These are phyloP conservation scores for Drosophila pseudotakahashii DNA, from an alignment of 2,888 invertebrate genomes.

Conservation along the genomic window DNA sequence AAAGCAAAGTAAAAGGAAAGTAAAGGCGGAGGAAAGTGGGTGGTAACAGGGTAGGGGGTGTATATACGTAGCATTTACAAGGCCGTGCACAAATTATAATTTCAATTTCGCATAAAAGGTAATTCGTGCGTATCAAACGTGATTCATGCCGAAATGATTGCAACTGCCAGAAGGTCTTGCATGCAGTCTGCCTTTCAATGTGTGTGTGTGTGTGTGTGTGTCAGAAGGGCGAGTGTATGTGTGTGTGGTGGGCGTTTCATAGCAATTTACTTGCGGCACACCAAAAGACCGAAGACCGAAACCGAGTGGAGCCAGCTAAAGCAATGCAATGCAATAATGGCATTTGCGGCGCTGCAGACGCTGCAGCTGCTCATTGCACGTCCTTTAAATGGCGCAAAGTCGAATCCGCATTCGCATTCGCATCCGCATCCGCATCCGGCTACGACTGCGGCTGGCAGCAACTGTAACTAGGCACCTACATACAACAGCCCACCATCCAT, in stretches of 20 bases:
- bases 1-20: constrained; percentile 1
- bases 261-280: constrained; percentile 74
- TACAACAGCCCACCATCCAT: constrained; percentile 7
- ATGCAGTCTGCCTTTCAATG: constrained; percentile 38
- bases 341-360: constrained; percentile 53
- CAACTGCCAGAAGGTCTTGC: constrained; percentile 68
- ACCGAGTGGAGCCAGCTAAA: constrained; percentile 41
- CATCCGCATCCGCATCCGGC: constrained; percentile 14
- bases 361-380: constrained; percentile 60
- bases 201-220: constrained; percentile 12
- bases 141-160: constrained; percentile 82
- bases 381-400: constrained; percentile 39
- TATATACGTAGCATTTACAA: constrained; percentile 52
- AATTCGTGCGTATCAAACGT: constrained; percentile 84
- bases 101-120: constrained; percentile 83
- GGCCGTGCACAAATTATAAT: constrained; percentile 80
- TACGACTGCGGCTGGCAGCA: constrained; percentile 45
- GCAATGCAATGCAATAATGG: constrained; percentile 67
- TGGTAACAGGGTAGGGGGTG: neutral
- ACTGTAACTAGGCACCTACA: constrained; percentile 52
- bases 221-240: neutral
- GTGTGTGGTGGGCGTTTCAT: constrained; percentile 56
- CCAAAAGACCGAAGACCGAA: constrained; percentile 48
- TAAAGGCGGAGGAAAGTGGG: neutral
- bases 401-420: constrained; percentile 30